phyloP scores from a whole-genome alignment of 2,113 vertebrate genomes.

The Athene cunicularia region DNA sequence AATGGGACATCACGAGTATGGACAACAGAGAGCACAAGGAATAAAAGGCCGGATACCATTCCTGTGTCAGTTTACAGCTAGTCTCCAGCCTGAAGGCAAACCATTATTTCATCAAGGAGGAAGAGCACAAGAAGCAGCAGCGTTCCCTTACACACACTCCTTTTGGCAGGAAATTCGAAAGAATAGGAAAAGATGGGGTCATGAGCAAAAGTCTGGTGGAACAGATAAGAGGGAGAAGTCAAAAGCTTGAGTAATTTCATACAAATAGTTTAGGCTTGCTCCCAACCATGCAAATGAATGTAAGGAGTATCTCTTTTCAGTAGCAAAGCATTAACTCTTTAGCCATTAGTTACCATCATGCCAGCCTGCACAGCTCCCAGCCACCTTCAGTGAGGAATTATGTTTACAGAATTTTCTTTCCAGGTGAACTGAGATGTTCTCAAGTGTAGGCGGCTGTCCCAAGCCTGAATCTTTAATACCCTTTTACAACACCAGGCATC shows the following conservation, averaged over 20 bases:
- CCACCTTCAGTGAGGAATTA: neutral
- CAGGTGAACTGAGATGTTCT: neutral
- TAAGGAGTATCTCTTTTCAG: neutral
- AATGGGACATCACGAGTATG: neutral
- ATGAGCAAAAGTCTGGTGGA: conserved; percentile 44
- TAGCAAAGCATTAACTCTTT: conserved; percentile 19
- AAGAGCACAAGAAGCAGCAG: conserved; percentile 13
- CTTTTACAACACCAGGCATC: neutral
- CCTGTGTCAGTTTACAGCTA: neutral
- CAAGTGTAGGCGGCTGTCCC: neutral
- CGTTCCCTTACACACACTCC: neutral
- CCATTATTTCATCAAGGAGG: conserved; percentile 18
- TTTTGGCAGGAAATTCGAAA: neutral
- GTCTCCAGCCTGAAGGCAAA: conserved; percentile 23
- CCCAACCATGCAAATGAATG: conserved; percentile 23
- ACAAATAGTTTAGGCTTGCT: neutral
- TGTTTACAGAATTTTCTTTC: neutral
- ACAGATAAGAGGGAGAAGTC: conserved; percentile 52
- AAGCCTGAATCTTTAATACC: neutral
- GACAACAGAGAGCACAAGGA: neutral
- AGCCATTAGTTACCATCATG: neutral
- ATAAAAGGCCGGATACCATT: neutral
- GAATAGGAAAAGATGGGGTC: conserved; percentile 36
- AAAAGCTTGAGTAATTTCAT: conserved; percentile 45
- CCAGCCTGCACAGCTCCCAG: neutral